Evolutionary conservation across 2,113 vertebrate genomes (phyloP), one percentile per base, ranked within the genome.

Genomic region (Gasterosteus aculeatus): DNA sequence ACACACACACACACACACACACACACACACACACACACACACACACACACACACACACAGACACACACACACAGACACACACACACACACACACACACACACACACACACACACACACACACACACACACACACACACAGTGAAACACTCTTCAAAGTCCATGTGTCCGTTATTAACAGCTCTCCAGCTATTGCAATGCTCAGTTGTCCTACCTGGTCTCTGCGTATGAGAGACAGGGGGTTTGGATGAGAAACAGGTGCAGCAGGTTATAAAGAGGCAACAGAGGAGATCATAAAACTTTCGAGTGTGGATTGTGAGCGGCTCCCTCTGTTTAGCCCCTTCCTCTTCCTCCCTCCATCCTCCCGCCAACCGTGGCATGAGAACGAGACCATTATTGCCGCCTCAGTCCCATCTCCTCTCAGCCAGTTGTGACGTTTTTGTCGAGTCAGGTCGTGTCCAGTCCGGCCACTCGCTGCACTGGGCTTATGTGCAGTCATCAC

Each of bases 391-490:
- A 60, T 78, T 74, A 69, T 67, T 49, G 63, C 76, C 16, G 18
- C 46, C 0, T 64, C 54, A 56, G 57, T 77, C 33, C 66, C 56
- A 46, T 72, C 71, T 72, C 19, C 10, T 71, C 73, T 77, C 64
- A 33, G 69, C 79, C 79, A 78, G 78, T 74, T 69, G 76, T 72
- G 75, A 78, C 74, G 85, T 88, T 82, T 77, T 82, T 65, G 2
- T 10, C 51, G 64, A 69, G 85, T 82, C 72, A 26, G 65, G 72
- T 56, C 44, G 31, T 15, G 75, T 73, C 69, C 75, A 68, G 54
- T 84, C 44, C 3, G 59, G 61, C 62, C 44, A 14, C 60, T 80
- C 79, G 77, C 61, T 46, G 44, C 76, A 56, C 42, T 51, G 71
- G 85, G 69, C 67, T 83, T 64, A 81, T 68, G 54, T 51, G 84